Evolutionary conservation across 2,113 vertebrate genomes (phyloP).

Genomic region (Burhinus oedicnemus): DNA sequence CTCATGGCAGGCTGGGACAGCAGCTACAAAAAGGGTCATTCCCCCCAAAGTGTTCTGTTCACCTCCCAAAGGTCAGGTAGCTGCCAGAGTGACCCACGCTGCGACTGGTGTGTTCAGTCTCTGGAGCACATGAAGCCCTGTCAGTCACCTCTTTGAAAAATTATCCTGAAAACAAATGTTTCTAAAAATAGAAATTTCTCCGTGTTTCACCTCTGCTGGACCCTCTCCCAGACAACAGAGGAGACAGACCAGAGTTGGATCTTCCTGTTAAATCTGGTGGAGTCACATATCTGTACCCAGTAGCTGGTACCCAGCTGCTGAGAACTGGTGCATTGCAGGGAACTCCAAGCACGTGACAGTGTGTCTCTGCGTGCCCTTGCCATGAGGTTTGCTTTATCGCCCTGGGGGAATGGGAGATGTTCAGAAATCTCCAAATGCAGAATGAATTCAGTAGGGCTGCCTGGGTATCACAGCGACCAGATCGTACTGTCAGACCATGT

Average conservation of each 20-base stretch:
- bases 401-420: background rate
- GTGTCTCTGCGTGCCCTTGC: background rate
- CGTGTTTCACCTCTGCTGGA: background rate
- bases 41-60: background rate
- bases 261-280: background rate
- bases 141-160: background rate
- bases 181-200: background rate
- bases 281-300: background rate
- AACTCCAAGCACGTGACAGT: background rate
- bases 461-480: background rate
- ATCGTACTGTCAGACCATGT: background rate
- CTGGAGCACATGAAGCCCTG: background rate
- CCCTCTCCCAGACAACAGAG: background rate
- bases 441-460: background rate
- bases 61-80: background rate
- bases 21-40: background rate
- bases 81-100: background rate
- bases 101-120: background rate
- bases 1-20: background rate
- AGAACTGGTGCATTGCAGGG: slow-evolving; percentile 18
- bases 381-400: background rate
- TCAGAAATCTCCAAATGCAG: background rate
- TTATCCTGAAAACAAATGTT: background rate
- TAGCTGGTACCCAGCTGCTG: background rate
- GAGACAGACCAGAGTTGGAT: background rate